Conservation (phyloP, 2,797 vertebrate species). For the Nyctibius grandis region DNA sequence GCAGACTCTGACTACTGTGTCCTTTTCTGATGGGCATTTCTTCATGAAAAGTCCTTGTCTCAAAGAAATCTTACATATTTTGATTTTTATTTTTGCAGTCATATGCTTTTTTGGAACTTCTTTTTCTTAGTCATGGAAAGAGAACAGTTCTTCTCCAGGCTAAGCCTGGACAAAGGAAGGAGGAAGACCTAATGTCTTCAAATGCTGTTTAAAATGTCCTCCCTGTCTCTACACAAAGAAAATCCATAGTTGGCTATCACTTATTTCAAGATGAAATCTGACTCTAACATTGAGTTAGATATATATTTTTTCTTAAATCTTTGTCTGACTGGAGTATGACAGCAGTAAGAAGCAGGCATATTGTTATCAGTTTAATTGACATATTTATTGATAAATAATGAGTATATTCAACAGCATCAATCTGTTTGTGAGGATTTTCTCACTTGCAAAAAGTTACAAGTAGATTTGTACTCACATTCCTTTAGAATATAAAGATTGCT, state of each 20-base stretch:
- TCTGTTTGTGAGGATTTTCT: background rate
- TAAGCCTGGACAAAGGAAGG: background rate
- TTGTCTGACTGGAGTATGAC: background rate
- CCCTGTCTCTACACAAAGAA: background rate
- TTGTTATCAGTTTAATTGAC: background rate
- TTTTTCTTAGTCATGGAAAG: background rate
- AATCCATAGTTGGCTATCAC: accelerated
- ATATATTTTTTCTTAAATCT: background rate
- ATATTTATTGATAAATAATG: background rate
- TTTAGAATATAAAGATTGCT: background rate
- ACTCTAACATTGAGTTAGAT: background rate
- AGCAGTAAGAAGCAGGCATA: background rate
- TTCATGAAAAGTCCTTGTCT: background rate
- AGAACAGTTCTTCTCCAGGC: background rate
- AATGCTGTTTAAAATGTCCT: background rate
- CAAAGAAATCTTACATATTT: background rate
- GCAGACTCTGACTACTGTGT: background rate
- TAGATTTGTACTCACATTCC: background rate
- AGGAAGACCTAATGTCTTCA: background rate
- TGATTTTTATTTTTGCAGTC: background rate
- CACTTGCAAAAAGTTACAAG: background rate
- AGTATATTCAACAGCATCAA: background rate
- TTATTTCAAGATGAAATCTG: background rate
- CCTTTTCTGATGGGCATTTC: background rate
- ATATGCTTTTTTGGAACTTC: background rate